These are phyloP conservation scores for Octomys mimax DNA, from an alignment of 2,797 vertebrate genomes.

Conservation along the genomic window DNA sequence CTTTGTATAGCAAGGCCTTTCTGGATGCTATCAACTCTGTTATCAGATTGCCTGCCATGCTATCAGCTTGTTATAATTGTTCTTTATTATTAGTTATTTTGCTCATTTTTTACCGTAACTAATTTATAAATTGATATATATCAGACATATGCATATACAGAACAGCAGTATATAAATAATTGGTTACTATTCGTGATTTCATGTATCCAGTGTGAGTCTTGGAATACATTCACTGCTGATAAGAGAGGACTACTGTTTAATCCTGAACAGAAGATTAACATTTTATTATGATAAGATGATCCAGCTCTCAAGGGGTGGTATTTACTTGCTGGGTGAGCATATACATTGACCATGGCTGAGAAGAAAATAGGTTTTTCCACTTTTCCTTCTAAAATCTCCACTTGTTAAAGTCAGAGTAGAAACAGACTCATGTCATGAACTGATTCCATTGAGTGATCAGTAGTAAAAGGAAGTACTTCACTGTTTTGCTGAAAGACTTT, in stretches of 20 bases:
- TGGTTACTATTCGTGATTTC: background rate
- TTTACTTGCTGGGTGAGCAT: background rate
- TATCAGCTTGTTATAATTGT: background rate
- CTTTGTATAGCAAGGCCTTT: too few relatives aligned
- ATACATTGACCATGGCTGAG: conserved; percentile 7
- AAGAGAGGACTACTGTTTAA: background rate
- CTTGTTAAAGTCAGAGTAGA: background rate
- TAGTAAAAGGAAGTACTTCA: background rate
- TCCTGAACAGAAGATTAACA: background rate
- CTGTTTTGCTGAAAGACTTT: conserved; percentile 50
- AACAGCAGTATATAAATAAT: background rate
- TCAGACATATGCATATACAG: background rate
- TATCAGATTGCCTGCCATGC: background rate
- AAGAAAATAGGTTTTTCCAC: conserved; percentile 34
- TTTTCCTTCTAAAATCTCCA: conserved; percentile 49
- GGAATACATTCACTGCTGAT: background rate
- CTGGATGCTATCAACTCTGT: background rate
- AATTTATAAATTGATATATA: background rate
- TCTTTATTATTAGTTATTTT: background rate
- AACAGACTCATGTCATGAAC: background rate
- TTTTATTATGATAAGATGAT: background rate
- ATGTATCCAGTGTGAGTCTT: background rate
- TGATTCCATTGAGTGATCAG: conserved; percentile 18
- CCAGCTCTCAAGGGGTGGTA: background rate
- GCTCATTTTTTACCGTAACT: background rate